A percentile compares a stretch with the other conserved stretches of the same genome.
Evolutionary conservation across 2,888 invertebrate species (phyloP).

Genomic region (Drosophila monieri): DNA sequence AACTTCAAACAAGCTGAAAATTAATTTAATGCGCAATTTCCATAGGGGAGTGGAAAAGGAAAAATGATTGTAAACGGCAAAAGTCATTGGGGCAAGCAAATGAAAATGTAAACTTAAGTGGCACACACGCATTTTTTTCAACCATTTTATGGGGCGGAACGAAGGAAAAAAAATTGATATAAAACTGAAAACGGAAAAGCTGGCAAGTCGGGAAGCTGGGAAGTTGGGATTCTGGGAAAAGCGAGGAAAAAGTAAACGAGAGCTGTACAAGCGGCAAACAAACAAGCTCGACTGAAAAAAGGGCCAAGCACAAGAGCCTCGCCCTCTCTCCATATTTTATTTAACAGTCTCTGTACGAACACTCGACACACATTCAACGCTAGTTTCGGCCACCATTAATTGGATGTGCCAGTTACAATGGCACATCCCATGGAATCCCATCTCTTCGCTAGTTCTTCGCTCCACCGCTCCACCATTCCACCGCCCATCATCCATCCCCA

Average conservation of each 20-base stretch:
- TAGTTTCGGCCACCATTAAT: slow-evolving; percentile 72
- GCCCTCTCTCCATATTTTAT: slow-evolving; percentile 65
- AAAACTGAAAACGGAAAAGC: slow-evolving; percentile 5
- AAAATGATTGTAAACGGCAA: slow-evolving; percentile 74
- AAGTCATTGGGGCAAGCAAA: slow-evolving; percentile 73
- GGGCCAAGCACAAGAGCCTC: slow-evolving; percentile 56
- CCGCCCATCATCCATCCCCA: neutral
- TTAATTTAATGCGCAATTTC: slow-evolving; percentile 76
- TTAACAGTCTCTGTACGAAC: slow-evolving; percentile 65
- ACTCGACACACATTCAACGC: slow-evolving; percentile 74
- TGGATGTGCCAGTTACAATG: slow-evolving; percentile 76
- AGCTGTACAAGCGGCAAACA: slow-evolving; percentile 57
- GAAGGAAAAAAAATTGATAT: slow-evolving; percentile 9
- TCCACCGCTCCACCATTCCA: neutral
- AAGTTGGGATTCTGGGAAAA: slow-evolving; percentile 1
- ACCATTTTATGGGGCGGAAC: slow-evolving; percentile 39
- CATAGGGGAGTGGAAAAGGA: slow-evolving; percentile 39
- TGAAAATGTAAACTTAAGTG: slow-evolving; percentile 77
- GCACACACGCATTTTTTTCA: slow-evolving; percentile 53
- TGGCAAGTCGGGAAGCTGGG: neutral
- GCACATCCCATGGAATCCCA: slow-evolving; percentile 6
- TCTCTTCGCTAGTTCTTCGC: neutral
- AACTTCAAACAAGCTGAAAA: slow-evolving; percentile 76
- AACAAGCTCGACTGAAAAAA: slow-evolving; percentile 57
- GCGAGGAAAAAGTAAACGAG: slow-evolving; percentile 39